Evolutionary conservation across 1,140 invertebrate species (phyloP), one percentile per base, ranked within the genome.

Genomic region (Wasmannia auropunctata): DNA sequence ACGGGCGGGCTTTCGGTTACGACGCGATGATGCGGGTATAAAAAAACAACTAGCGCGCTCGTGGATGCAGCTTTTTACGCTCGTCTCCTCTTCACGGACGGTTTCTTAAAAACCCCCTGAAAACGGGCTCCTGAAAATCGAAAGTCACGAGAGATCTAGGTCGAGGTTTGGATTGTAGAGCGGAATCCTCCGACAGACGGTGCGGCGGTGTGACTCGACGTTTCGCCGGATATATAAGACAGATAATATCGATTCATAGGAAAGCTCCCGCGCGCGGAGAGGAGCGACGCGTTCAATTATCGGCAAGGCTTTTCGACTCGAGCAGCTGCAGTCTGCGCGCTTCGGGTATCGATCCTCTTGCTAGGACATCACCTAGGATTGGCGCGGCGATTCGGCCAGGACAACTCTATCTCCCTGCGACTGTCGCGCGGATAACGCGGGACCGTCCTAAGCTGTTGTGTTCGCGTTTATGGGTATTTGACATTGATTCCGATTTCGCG

Each of bases 391-490:
- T 74, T 83, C 54, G 37, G 19, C n/a, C n/a, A 60, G 79, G 34
- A 83, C 67, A 56, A 60, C 37, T 83, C 77, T 40, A 37, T 81
- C 28, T 58, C 49, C 19, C 40, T 22, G 16, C 16, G 56, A 70
- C 76, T 40, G 28, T 2, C 6, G 4, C 6, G 6, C 31, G 40
- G 19, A 74, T 87, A 85, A 85, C 40, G 54, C 22, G 16, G 49
- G 3, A 22, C 1, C 14, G 25, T 28, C 3, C 37, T 86, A 86
- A 86, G 62, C 87, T 62, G 79, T 86, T 88, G 86, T 75, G 89
- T 86, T n/a, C 43, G 77, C 88, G 63, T 86, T 90, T 91, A 91
- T 86, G 79, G 84, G 60, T 88, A 69, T 90, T 86, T 85, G 84
- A 85, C 89, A 88, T 88, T 85, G 87, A 90, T 91, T 84, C 83